These are phyloP conservation scores for Gerris buenoi DNA, from an alignment of 1,140 invertebrate genomes.

Conservation along the genomic window DNA sequence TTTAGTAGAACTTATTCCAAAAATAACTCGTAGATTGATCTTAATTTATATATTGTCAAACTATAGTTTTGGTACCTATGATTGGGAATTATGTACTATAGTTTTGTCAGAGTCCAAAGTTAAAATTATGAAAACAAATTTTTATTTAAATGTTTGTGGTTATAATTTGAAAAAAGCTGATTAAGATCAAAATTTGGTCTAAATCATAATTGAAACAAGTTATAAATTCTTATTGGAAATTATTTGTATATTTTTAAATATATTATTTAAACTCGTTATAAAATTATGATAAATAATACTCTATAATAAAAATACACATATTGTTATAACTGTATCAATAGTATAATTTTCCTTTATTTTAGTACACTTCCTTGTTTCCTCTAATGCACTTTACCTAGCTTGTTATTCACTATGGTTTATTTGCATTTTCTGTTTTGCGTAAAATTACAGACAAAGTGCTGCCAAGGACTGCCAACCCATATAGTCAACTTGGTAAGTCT, in stretches of 20 bases:
- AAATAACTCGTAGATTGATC: too few species aligned
- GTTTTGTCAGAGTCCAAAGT: too few species aligned
- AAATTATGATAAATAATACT: not conserved
- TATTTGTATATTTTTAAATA: not conserved
- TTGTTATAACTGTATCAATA: too few species aligned
- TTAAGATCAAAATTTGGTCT: not conserved
- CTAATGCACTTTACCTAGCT: not conserved
- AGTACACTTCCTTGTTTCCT: not conserved
- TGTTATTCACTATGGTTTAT: not conserved
- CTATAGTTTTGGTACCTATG: too few species aligned
- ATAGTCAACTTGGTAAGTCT: slow-evolving; percentile 2
- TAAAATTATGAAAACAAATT: too few species aligned
- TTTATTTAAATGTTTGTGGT: too few species aligned
- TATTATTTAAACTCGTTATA: not conserved
- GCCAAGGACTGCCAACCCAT: not conserved
- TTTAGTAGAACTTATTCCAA: too few species aligned
- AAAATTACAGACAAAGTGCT: not conserved
- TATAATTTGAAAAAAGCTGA: too few species aligned
- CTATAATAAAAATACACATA: not conserved
- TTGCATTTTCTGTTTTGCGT: slow-evolving; percentile 4
- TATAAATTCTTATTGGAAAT: not conserved
- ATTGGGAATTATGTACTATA: too few species aligned
- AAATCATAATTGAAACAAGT: not conserved
- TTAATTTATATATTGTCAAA: too few species aligned
- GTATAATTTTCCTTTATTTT: not conserved